A percentile compares a stretch with the other conserved stretches of the same genome.
Evolutionary conservation across 2,113 vertebrate genomes (phyloP).

Genomic region (Protobothrops mucrosquamatus): DNA sequence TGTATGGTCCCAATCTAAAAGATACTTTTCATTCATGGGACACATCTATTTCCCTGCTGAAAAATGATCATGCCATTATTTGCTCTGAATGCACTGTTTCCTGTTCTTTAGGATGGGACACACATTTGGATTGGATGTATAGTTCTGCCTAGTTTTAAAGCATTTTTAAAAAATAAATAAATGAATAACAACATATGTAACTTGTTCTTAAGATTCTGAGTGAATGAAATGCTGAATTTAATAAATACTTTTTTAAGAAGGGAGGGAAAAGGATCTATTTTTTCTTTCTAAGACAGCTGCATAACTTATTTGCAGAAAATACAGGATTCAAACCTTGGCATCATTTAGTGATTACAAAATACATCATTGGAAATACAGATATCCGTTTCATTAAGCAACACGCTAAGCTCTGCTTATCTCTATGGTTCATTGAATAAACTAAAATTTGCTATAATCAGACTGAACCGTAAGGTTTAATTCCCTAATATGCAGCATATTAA

Average conservation of each 20-base stretch:
- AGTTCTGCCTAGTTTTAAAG: background rate
- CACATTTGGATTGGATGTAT: background rate
- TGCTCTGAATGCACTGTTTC: background rate
- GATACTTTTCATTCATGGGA: background rate
- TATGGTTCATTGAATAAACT: background rate
- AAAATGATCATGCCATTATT: background rate
- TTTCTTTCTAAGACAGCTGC: background rate
- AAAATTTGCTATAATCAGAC: background rate
- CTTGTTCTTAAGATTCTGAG: background rate
- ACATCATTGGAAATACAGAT: background rate
- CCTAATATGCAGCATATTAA: background rate
- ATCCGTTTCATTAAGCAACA: background rate
- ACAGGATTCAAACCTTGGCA: background rate
- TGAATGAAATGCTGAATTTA: background rate
- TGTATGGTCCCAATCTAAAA: background rate
- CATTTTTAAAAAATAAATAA: background rate
- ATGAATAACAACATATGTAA: background rate
- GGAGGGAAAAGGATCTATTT: too few relatives aligned
- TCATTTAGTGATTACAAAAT: background rate
- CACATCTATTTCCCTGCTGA: background rate
- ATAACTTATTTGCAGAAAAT: background rate
- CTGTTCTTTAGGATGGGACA: background rate
- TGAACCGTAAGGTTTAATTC: background rate
- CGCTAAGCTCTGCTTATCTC: background rate
- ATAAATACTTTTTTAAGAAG: background rate